Percentiles rank a stretch among this genome's conserved stretches.
Conservation (phyloP, 2,113 vertebrate species). For the Anser cygnoides region DNA sequence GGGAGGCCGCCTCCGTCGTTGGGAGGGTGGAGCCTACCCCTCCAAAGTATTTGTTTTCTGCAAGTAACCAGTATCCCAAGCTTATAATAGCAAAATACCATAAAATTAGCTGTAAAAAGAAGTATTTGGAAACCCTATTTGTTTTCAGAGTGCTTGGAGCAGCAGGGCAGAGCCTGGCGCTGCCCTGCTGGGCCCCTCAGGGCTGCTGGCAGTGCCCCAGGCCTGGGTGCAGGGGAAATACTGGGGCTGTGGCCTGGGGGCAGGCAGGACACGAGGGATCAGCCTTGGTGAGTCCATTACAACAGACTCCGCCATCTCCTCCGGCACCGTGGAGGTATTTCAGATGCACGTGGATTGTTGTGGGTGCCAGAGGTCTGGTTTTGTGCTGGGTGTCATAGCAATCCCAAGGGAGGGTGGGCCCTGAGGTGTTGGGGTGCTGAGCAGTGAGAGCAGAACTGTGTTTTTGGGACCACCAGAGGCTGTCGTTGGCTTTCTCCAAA, state of each 20-base stretch:
- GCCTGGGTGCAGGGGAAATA: neutral
- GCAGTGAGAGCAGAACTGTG: neutral
- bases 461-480: neutral
- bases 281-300: neutral
- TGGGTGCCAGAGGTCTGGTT: neutral
- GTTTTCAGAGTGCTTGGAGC: neutral
- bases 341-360: neutral
- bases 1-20: too few species aligned
- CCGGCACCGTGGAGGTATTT: neutral
- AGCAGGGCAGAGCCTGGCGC: neutral
- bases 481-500: neutral
- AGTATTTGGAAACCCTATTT: neutral
- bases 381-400: neutral
- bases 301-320: neutral
- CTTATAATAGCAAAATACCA: neutral
- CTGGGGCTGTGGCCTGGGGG: neutral
- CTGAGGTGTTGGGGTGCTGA: neutral
- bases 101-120: neutral
- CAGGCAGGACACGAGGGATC: neutral
- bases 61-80: neutral
- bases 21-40: neutral
- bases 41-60: neutral
- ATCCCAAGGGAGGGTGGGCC: rapidly evolving
- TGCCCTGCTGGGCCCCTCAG: neutral
- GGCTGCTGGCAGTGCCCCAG: neutral